Percentiles rank a stretch among this genome's conserved stretches.
Conservation (phyloP, 2,888 invertebrate species). For the Erebia palarica region DNA sequence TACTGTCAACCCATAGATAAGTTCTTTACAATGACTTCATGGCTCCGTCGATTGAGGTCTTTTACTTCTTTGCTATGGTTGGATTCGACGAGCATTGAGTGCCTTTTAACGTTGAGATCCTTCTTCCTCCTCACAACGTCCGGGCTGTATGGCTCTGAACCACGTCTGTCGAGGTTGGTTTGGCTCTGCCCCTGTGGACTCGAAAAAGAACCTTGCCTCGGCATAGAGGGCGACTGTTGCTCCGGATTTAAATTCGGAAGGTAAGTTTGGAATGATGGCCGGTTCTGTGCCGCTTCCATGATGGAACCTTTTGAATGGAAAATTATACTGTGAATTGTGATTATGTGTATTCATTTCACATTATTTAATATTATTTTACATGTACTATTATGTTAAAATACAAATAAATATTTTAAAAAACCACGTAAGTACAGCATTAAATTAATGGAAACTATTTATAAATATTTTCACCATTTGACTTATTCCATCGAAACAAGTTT, state of each 20-base stretch:
- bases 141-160: constrained; percentile 71
- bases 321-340: constrained; percentile 24
- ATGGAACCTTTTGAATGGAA: constrained; percentile 78
- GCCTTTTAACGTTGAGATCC: constrained; percentile 66
- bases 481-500: no score
- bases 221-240: constrained; percentile 54
- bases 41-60: constrained; percentile 70
- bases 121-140: constrained; percentile 72
- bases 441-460: no score
- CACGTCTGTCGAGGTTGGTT: constrained; percentile 60
- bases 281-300: constrained; percentile 87
- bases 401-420: no score
- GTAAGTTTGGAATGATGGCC: constrained; percentile 79
- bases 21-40: constrained; percentile 70
- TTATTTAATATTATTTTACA: no score
- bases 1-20: constrained; percentile 74
- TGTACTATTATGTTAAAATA: no score
- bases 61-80: constrained; percentile 65
- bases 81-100: constrained; percentile 74
- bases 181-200: constrained; percentile 50
- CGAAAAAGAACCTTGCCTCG: constrained; percentile 63
- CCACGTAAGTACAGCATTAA: no score
- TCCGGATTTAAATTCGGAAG: constrained; percentile 64
- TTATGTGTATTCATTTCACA: no score
- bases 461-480: no score